A percentile compares a stretch with the other conserved stretches of the same genome.
phyloP scores from a whole-genome alignment of 2,113 vertebrate species.

The Platycercus adscitus region DNA sequence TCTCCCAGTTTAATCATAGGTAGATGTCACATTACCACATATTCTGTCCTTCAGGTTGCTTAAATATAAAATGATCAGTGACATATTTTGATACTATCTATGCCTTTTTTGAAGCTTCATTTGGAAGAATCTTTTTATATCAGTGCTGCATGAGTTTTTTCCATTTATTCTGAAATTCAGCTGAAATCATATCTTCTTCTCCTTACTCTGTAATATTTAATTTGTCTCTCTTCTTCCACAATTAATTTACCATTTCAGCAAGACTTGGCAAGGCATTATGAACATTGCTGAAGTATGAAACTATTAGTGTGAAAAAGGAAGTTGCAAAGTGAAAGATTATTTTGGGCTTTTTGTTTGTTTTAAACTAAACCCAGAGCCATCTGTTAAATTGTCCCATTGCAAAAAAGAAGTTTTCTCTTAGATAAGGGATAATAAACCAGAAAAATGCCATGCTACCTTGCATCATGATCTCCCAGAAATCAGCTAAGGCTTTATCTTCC shows the following conservation, averaged over 20 bases:
- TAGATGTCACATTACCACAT: neutral
- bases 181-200: neutral
- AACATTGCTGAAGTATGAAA: neutral
- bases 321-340: neutral
- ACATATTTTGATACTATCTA: neutral
- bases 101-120: constrained; percentile 13
- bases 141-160: neutral
- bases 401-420: neutral
- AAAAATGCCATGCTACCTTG: constrained; percentile 79
- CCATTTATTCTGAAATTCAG: constrained; percentile 21
- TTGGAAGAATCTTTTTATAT: constrained; percentile 32
- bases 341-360: neutral
- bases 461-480: constrained; percentile 92
- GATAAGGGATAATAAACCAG: neutral
- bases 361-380: neutral
- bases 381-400: neutral
- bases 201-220: neutral
- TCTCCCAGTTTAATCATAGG: constrained; percentile 14
- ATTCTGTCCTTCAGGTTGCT: neutral
- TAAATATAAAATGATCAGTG: constrained; percentile 25
- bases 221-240: constrained; percentile 25
- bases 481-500: constrained; percentile 81
- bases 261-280: constrained; percentile 5
- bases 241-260: constrained; percentile 36
- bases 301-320: neutral